Conservation (phyloP, 2,113 vertebrate species). For the Eubucco bourcierii region DNA sequence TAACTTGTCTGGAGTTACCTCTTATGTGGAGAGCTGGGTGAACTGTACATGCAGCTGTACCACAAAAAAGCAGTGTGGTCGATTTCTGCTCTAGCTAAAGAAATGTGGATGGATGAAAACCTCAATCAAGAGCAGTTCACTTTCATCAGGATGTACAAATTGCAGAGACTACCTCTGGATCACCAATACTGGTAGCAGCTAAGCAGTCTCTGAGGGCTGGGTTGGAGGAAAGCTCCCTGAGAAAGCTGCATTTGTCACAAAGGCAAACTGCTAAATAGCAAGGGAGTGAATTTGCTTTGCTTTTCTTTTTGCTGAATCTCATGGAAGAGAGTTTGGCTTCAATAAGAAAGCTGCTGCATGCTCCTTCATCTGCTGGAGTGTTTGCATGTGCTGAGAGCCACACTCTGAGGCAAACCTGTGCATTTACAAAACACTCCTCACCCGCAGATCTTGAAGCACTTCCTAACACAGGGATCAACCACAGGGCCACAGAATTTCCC, state of each 20-base stretch:
- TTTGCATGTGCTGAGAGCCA: neutral
- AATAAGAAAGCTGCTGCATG: neutral
- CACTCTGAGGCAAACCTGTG: rapidly evolving
- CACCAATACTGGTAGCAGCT: neutral
- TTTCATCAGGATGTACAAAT: neutral
- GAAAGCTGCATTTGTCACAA: neutral
- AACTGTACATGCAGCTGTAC: neutral
- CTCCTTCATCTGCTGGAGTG: neutral
- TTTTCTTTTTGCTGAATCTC: neutral
- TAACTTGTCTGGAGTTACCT: no score
- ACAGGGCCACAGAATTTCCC: no score
- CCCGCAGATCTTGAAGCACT: neutral
- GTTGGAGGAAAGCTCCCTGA: neutral
- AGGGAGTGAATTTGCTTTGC: neutral
- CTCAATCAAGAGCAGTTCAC: neutral
- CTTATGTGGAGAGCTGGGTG: neutral
- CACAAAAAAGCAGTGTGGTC: neutral
- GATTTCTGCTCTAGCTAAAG: neutral
- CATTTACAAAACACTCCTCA: neutral
- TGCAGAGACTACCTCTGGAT: neutral
- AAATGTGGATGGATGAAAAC: neutral
- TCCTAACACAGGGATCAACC: neutral
- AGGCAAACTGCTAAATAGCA: neutral
- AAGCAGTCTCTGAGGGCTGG: neutral
- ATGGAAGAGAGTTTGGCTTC: neutral